Percentiles rank a stretch among this genome's conserved stretches.
Evolutionary conservation across 35 echinoderm and acorn worm genomes (phyloP).

Genomic region (Ophiothrix spiculata): DNA sequence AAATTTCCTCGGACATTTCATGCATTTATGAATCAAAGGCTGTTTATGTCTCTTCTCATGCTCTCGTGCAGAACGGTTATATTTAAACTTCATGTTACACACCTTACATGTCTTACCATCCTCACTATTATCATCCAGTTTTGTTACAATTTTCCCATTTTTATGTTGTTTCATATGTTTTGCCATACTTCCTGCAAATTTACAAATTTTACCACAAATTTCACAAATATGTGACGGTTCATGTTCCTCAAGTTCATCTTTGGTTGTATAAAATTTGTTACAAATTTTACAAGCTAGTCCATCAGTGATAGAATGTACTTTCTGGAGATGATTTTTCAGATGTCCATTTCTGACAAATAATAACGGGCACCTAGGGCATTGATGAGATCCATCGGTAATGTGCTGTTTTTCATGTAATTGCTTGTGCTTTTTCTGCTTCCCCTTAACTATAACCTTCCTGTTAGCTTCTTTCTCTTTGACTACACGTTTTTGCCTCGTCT

Average conservation of each 20-base stretch:
- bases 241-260: not conserved
- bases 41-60: not conserved
- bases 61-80: not conserved
- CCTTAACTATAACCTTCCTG: not conserved
- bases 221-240: not conserved
- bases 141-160: not conserved
- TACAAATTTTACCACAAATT: not conserved
- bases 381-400: not conserved
- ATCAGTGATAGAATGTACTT: not conserved
- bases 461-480: not conserved
- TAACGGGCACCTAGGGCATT: not conserved
- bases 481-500: not conserved
- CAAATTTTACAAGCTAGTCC: not conserved
- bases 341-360: not conserved
- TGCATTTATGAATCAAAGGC: not conserved
- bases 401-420: not conserved
- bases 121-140: not conserved
- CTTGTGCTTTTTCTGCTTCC: not conserved
- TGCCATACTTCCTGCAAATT: not conserved
- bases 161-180: not conserved
- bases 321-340: not conserved
- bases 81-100: not conserved
- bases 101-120: not conserved
- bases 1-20: not conserved
- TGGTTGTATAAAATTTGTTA: not conserved